Evolutionary conservation across 2,888 invertebrate genomes (phyloP).

Genomic region (Drosophila stalkeri): DNA sequence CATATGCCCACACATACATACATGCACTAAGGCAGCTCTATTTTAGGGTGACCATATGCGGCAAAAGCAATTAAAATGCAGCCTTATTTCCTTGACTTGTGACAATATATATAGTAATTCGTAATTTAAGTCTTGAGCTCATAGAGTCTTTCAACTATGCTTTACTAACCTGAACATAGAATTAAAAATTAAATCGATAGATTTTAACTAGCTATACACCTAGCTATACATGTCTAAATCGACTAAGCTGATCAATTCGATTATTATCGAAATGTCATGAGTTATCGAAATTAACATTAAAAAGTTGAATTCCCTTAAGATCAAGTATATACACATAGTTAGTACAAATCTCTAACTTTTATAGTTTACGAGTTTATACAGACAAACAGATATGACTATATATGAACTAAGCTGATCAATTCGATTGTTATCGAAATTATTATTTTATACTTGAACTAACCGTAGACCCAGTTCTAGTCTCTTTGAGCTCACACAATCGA

Average conservation of each 20-base stretch:
- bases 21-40: not conserved
- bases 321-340: no score
- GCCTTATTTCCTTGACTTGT: not conserved
- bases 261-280: not conserved
- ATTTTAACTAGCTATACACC: no score
- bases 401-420: not conserved
- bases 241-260: not conserved
- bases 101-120: no score
- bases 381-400: no score
- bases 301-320: no score
- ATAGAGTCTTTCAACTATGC: no score
- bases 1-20: not conserved
- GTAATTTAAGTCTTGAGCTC: no score
- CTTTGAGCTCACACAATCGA: not conserved
- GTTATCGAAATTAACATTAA: not conserved
- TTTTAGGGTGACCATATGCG: not conserved
- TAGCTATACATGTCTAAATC: no score
- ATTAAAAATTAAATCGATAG: no score
- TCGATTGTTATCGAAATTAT: not conserved
- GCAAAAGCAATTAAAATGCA: not conserved
- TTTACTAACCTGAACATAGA: no score
- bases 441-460: not conserved
- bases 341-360: no score
- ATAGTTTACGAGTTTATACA: no score
- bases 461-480: not conserved